Evolutionary conservation across 1,140 invertebrate genomes (phyloP).

Genomic region (Odontomachus brunneus): DNA sequence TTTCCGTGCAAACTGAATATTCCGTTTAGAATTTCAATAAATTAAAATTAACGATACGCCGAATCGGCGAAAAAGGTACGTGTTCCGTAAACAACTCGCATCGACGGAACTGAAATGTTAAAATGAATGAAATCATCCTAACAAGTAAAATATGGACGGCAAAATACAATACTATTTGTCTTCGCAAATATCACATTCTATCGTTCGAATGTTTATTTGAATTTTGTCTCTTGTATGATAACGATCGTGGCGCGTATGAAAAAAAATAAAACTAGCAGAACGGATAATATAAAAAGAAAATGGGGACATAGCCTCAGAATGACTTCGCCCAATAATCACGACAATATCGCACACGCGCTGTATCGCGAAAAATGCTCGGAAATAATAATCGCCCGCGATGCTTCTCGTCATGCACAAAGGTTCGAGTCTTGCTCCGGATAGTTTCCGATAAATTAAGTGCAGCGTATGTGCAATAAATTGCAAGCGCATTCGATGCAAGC

Average conservation of each 20-base stretch:
- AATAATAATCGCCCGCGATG: background rate
- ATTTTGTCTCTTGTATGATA: background rate
- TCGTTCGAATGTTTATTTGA: constrained; percentile 5
- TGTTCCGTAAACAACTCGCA: background rate
- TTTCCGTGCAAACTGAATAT: background rate
- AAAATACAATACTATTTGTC: constrained; percentile 48
- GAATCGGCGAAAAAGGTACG: background rate
- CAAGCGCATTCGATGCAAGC: constrained; percentile 57
- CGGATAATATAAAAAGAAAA: constrained; percentile 8
- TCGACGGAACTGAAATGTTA: background rate
- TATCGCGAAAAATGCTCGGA: background rate
- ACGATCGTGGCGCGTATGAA: constrained; percentile 15
- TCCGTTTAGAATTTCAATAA: background rate
- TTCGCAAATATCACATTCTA: constrained; percentile 25
- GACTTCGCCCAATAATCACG: constrained; percentile 4
- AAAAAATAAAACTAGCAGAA: constrained; percentile 23
- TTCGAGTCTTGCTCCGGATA: constrained; percentile 56
- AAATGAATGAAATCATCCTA: constrained; percentile 40
- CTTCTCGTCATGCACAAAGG: constrained; percentile 44
- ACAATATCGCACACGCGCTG: background rate
- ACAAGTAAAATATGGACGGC: constrained; percentile 40
- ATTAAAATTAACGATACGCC: background rate
- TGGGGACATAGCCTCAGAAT: constrained; percentile 4
- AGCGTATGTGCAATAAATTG: constrained; percentile 58
- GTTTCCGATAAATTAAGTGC: constrained; percentile 58